A percentile compares a stretch with the other conserved stretches of the same genome.
Evolutionary conservation across 2,888 invertebrate genomes (phyloP).

Genomic region (Ophion costatus): DNA sequence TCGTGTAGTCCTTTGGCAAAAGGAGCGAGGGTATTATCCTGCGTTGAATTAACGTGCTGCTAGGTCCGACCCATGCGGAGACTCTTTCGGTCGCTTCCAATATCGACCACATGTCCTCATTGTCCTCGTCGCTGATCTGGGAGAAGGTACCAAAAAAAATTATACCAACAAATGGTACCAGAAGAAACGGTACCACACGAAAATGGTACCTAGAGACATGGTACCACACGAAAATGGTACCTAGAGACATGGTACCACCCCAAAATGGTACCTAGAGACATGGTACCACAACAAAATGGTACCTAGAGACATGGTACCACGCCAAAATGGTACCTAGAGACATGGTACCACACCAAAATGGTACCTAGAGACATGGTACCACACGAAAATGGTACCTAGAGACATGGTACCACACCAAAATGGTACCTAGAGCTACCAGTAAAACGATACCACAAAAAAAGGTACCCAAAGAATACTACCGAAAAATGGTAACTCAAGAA

Average conservation of each 20-base stretch:
- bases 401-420: no score
- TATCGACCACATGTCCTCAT: conserved; percentile 73
- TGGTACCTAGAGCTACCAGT: not conserved
- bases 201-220: not conserved
- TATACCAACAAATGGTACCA: not conserved
- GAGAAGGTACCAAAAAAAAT: conserved; percentile 54
- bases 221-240: no score
- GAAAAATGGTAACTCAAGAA: not conserved
- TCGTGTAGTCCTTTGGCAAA: conserved; percentile 85
- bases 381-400: no score
- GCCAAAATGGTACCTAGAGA: no score
- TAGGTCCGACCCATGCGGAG: conserved; percentile 71
- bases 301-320: no score
- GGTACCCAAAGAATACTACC: not conserved
- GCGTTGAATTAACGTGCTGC: conserved; percentile 54
- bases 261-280: no score
- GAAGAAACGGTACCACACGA: not conserved
- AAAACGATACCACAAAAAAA: not conserved
- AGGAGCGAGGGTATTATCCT: conserved; percentile 83
- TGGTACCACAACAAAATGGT: no score
- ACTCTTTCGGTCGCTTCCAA: conserved; percentile 72
- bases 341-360: no score
- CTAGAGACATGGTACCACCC: no score
- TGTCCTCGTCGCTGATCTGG: conserved; percentile 74
- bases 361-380: no score